Percentiles rank a stretch among this genome's conserved stretches.
phyloP scores from a whole-genome alignment of 2,113 vertebrate species.

The Maccullochella peelii region DNA sequence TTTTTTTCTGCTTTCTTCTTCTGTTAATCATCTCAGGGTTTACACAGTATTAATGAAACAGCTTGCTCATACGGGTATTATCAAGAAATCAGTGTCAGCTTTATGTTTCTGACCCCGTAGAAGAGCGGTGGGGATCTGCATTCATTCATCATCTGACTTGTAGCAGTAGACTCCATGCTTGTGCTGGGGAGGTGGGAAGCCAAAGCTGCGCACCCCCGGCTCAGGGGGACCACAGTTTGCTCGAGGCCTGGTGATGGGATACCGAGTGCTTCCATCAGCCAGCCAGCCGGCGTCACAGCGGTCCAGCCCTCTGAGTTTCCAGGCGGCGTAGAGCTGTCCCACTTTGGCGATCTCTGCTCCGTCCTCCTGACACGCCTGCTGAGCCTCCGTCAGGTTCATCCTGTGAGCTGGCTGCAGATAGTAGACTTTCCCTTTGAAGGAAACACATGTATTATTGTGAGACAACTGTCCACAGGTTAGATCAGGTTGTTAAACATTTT shows the following conservation, averaged over 20 bases:
- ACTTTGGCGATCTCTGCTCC: constrained; percentile 86
- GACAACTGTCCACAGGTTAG: accelerated
- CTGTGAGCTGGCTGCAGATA: constrained; percentile 81
- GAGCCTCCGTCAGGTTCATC: constrained; percentile 86
- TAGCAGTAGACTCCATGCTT: constrained; percentile 89
- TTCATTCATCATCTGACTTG: constrained; percentile 47
- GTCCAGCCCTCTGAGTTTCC: constrained; percentile 87
- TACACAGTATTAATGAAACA: too few species aligned
- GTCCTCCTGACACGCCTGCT: constrained; percentile 81
- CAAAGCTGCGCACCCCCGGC: constrained; percentile 87
- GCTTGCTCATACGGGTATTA: not conserved
- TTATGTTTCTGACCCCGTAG: not conserved
- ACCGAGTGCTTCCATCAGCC: constrained; percentile 89
- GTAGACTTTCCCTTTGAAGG: constrained; percentile 86
- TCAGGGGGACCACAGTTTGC: constrained; percentile 84
- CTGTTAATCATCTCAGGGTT: not conserved
- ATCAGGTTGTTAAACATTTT: not conserved
- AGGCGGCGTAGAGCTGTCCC: constrained; percentile 90
- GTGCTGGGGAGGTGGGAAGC: constrained; percentile 83
- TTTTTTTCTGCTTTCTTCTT: not conserved
- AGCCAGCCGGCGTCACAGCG: constrained; percentile 90
- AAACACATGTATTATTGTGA: not conserved
- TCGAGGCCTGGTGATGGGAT: constrained; percentile 85
- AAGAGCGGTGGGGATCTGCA: not conserved
- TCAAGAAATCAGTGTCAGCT: not conserved